Base-by-base conservation (phyloP, 2,888 invertebrate species). In the Cryptophagus acutangulus region DNA sequence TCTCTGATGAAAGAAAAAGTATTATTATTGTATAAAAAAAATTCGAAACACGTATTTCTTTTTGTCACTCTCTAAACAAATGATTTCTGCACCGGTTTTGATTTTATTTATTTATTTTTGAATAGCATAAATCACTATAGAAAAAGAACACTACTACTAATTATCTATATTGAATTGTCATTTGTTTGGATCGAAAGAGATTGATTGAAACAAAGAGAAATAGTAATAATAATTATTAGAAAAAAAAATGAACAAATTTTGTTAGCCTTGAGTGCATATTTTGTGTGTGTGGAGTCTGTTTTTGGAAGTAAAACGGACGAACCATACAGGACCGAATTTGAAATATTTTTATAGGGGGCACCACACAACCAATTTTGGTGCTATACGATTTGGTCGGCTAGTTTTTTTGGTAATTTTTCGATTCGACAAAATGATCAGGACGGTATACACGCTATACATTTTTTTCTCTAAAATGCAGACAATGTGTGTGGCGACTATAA, bases 391-490 rank as follows among this genome's bases (percentile, higher is more conserved):
- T n/a, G 26, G 26, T 26, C 10, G 26, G 26, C 3, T 26, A 8
- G 12, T 20, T 20, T 20, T 20, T 12, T 20, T 20, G 24, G 24
- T 20, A 8, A 6, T 20, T 20, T n/a, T 20, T 25, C 14, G 3
- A 9, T 15, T 13, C 24, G n/a, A 24, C 4, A 33, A 29, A 10
- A 17, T 8, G 24, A 33, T 38, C 10, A 54, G 53, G 52, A 49
- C 54, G 53, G 56, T 55, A 55, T 59, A 60, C 57, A 12, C 10
- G 26, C 26, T 26, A 26, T 26, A 26, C n/a, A n/a, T n/a, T n/a
- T n/a, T n/a, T n/a, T n/a, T n/a, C n/a, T n/a, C n/a, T n/a, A n/a
- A 66, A 68, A 74, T 74, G 76, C 76, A 77, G 76, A 76, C 77
- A 77, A 77, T 77, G 76, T 77, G 77, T 75, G 74, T 75, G 76